These are phyloP conservation scores for Chiloscyllium punctatum DNA, from an alignment of 2,797 vertebrate species.

Conservation along the genomic window DNA sequence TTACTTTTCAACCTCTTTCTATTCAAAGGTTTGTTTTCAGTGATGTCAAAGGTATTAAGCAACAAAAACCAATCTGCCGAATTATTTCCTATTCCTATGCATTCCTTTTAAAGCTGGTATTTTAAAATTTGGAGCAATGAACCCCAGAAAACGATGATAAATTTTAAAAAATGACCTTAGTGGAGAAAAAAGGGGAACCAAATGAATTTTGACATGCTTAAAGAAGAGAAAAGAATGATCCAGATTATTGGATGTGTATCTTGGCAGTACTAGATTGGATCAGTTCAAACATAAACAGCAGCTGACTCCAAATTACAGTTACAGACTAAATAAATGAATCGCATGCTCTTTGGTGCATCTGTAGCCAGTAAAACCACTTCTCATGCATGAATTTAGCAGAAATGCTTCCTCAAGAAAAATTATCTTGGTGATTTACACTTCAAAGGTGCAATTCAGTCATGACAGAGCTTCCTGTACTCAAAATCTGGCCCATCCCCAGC, in stretches of 20 bases:
- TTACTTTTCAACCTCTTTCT: background rate
- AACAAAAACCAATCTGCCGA: background rate
- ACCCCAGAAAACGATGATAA: background rate
- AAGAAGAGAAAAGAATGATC: background rate
- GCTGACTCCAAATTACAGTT: slow-evolving; percentile 34
- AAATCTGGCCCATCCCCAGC: slow-evolving; percentile 53
- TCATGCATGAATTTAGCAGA: slow-evolving; percentile 19
- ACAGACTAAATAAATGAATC: slow-evolving; percentile 35
- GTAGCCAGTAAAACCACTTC: slow-evolving; percentile 31
- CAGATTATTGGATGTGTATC: slow-evolving; percentile 24
- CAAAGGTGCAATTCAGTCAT: slow-evolving; percentile 53
- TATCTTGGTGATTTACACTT: slow-evolving; percentile 57
- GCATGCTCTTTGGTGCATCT: slow-evolving; percentile 19
- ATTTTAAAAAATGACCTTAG: background rate
- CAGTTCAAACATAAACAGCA: slow-evolving; percentile 36
- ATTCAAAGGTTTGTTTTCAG: background rate
- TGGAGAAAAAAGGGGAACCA: background rate
- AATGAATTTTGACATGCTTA: slow-evolving; percentile 5
- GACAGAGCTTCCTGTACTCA: slow-evolving; percentile 51
- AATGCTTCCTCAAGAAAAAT: slow-evolving; percentile 55
- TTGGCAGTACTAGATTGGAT: slow-evolving; percentile 19
- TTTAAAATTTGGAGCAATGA: background rate
- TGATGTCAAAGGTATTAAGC: background rate
- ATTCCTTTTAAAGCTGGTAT: background rate
- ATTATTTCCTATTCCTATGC: background rate